Percentiles rank a stretch among this genome's conserved stretches.
These are phyloP conservation scores for Brachynemurus nebulosus DNA, from an alignment of 2,888 invertebrate species.

Conservation along the genomic window DNA sequence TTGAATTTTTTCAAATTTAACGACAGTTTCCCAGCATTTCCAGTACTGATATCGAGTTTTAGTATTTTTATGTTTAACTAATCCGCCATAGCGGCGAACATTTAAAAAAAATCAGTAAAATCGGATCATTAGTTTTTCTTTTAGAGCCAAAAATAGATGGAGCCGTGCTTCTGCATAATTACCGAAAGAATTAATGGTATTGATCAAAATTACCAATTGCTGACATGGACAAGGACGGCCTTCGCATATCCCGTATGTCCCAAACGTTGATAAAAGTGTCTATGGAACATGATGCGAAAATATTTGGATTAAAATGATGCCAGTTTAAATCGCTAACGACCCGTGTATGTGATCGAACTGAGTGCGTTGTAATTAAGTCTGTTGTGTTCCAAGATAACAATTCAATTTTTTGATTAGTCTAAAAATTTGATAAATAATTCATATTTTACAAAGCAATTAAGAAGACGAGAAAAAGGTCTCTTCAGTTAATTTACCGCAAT, in stretches of 20 bases:
- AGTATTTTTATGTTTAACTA: no score
- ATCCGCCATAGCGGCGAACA: no score
- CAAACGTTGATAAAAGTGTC: slow-evolving; percentile 89
- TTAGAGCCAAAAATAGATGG: no score
- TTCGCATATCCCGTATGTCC: slow-evolving; percentile 77
- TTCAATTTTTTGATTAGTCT: slow-evolving; percentile 82
- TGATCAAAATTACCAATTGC: slow-evolving; percentile 59
- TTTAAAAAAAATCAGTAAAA: no score
- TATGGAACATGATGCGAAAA: slow-evolving; percentile 79
- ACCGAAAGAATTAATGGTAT: no score
- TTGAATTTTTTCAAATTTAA: no score
- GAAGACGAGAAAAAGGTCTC: not conserved
- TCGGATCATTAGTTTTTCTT: no score
- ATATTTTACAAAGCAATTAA: not conserved
- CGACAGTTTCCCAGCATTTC: no score
- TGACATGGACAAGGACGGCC: slow-evolving; percentile 70
- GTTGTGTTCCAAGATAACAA: slow-evolving; percentile 65
- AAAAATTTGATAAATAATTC: slow-evolving; percentile 22
- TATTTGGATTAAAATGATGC: slow-evolving; percentile 63
- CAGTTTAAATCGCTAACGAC: slow-evolving; percentile 87
- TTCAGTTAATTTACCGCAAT: slow-evolving; percentile 55
- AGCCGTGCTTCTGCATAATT: no score
- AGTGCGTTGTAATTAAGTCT: slow-evolving; percentile 56
- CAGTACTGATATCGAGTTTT: no score
- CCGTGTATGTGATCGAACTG: slow-evolving; percentile 67